Base-by-base conservation (phyloP, 2,888 invertebrate genomes). In the Tachystola acroxantha region DNA sequence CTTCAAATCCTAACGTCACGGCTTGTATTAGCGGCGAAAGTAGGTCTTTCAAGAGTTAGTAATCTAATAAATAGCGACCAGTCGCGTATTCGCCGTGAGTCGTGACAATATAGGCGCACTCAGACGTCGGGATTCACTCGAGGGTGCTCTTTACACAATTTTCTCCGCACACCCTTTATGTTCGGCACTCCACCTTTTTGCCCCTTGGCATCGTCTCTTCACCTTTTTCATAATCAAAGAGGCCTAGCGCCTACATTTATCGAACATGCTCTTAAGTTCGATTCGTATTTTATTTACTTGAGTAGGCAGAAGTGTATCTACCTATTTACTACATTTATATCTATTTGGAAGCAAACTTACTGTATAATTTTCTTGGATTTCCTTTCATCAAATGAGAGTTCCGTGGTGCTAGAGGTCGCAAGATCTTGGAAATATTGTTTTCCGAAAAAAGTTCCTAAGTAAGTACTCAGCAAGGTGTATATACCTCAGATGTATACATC, bases 161-260 rank as follows among this genome's bases (percentile, higher is more conserved):
- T 74, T 50, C 62, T 41, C 51, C 54, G 58, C 64, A 71, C 13
- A 27, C 69, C 67, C 69, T 75, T 76, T 76, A 60, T 50, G 47
- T 51, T 60, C 48, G 52, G 45, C 64, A 61, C 71, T 72, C 60
- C 65, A 73, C 70, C 64, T 69, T 72, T 70, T 63, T 56, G 55
- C 63, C 59, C 61, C 66, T 66, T 60, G 61, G 63, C 67, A 57
- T 62, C 63, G 22, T 66, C 71, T 64, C 73, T 75, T 69, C 70
- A 73, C 67, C 67, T 71, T 76, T 74, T 72, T 64, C 57, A 72
- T 76, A 75, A 77, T 74, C 70, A 79, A 73, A 74, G 71, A 66
- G 62, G 64, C 55, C 67, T 67, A 77, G 69, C 68, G 55, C 59
- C 57, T 61, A 56, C 60, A 62, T 73, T 75, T 72, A 71, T 69